Evolutionary conservation across 2,888 invertebrate species (phyloP).

Genomic region (Nematopogon swammerdamellus): DNA sequence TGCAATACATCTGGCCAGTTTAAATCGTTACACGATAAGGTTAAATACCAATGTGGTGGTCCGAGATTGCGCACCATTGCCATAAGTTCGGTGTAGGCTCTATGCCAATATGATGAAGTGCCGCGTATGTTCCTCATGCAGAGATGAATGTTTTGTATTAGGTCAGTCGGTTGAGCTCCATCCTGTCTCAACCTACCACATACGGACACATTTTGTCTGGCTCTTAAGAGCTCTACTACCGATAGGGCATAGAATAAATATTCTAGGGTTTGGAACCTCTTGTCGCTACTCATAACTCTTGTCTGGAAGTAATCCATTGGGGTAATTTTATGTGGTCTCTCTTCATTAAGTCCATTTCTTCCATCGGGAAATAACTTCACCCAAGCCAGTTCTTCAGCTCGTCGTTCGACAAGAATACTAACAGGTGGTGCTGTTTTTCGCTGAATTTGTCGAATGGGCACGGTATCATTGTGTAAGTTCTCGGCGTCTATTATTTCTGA

Average conservation of each 20-base stretch:
- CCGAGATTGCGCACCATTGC: conserved; percentile 5
- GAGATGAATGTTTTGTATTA: conserved; percentile 2
- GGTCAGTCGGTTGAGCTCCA: conserved; percentile 3
- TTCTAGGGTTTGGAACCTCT: conserved; percentile 12
- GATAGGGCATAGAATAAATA: conserved; percentile 15
- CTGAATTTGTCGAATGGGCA: no score
- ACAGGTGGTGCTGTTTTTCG: no score
- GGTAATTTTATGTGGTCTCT: neutral
- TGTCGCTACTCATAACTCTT: conserved; percentile 6
- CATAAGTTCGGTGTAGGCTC: conserved; percentile 2
- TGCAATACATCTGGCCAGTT: conserved; percentile 15
- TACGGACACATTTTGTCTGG: neutral
- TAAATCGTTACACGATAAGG: conserved; percentile 15
- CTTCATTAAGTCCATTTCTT: conserved; percentile 3
- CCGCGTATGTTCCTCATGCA: conserved; percentile 3
- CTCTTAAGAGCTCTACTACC: conserved; percentile 7
- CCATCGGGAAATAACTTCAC: conserved; percentile 5
- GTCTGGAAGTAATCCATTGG: conserved; percentile 7
- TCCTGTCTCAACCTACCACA: conserved; percentile 1
- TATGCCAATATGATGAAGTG: conserved; percentile 5
- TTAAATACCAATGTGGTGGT: conserved; percentile 4
- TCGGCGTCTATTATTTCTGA: no score
- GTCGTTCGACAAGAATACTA: neutral
- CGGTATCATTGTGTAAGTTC: no score
- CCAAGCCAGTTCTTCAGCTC: conserved; percentile 2